phyloP scores from a whole-genome alignment of 2,113 vertebrate species.

The Petrocephalus microphthalmus region DNA sequence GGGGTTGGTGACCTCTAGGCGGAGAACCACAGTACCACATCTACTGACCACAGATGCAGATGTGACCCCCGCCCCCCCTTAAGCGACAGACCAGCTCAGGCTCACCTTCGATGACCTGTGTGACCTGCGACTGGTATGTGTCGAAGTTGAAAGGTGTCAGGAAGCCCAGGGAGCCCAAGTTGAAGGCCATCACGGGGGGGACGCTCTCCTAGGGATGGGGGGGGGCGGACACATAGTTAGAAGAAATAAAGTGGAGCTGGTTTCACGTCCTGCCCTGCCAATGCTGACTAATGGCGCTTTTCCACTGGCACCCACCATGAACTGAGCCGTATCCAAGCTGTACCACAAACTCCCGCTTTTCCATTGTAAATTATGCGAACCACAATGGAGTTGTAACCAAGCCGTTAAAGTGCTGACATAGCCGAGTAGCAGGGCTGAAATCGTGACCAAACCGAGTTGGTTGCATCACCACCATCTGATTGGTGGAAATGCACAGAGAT shows the following conservation, averaged over 20 bases:
- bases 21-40: not conserved
- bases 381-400: no score
- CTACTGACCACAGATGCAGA: not conserved
- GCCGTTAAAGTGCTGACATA: not conserved
- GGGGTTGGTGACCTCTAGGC: not conserved
- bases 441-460: not conserved
- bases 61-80: not conserved
- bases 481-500: not conserved
- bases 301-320: not conserved
- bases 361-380: no score
- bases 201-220: conserved; percentile 62
- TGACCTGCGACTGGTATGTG: conserved; percentile 71
- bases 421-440: not conserved
- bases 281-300: not conserved
- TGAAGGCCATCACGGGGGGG: conserved; percentile 78
- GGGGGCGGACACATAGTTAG: not conserved
- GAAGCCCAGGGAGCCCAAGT: conserved; percentile 76
- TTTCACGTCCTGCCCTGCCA: not conserved
- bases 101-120: conserved; percentile 78
- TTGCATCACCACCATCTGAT: not conserved
- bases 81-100: not conserved
- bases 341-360: not conserved
- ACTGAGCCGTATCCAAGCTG: not conserved
- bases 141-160: conserved; percentile 77
- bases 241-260: not conserved